Percentiles rank a stretch among this genome's conserved stretches.
These are phyloP conservation scores for Acromyrmex heyeri DNA, from an alignment of 1,140 invertebrate genomes.

Conservation along the genomic window DNA sequence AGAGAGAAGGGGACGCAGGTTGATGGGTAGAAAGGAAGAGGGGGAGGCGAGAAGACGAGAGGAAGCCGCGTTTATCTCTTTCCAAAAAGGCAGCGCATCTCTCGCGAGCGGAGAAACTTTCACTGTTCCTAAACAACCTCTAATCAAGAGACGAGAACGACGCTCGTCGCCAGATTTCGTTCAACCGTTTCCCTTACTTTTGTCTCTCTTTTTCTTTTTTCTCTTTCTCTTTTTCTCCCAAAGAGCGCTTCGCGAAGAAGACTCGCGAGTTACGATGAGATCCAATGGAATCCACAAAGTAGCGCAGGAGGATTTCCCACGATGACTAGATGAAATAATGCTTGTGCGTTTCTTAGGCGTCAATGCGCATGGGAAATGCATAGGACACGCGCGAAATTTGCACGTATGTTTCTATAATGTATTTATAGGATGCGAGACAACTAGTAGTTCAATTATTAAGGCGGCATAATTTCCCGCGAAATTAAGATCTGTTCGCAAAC, in stretches of 20 bases:
- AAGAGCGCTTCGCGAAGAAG: background rate
- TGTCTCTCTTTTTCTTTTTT: background rate
- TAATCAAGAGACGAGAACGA: constrained; percentile 60
- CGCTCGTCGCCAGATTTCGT: constrained; percentile 43
- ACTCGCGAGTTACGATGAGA: background rate
- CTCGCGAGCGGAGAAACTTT: constrained; percentile 41
- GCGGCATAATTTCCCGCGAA: background rate
- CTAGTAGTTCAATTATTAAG: background rate
- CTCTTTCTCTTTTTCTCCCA: background rate
- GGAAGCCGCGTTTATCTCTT: constrained; percentile 45
- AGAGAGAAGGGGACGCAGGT: background rate
- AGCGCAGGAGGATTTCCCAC: constrained; percentile 32
- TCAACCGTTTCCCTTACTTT: constrained; percentile 5
- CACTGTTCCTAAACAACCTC: constrained; percentile 58
- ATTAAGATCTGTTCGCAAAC: constrained; percentile 2
- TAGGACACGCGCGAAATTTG: constrained; percentile 12
- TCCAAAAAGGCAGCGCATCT: constrained; percentile 57
- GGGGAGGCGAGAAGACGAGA: background rate
- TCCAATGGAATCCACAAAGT: constrained; percentile 28
- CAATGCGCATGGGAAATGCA: constrained; percentile 8
- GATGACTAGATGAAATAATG: constrained; percentile 29
- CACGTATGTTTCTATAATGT: background rate
- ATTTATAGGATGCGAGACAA: background rate
- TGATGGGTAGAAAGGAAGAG: background rate
- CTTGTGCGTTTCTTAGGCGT: constrained; percentile 11